These are phyloP conservation scores for Sminthopsis crassicaudata DNA, from an alignment of 2,113 vertebrate genomes.

Conservation along the genomic window DNA sequence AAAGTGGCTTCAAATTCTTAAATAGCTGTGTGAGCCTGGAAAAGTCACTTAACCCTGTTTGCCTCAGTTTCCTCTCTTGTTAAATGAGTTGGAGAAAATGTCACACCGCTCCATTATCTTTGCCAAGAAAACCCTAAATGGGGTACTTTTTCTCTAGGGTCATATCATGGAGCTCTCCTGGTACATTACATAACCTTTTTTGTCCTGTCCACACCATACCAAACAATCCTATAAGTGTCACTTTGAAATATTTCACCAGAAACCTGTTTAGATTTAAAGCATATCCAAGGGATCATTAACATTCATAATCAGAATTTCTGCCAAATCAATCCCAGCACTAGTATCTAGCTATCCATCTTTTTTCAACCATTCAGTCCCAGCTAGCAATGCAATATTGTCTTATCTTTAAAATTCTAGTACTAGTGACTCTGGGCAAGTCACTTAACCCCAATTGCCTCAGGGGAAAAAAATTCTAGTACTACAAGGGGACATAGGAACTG, in stretches of 20 bases:
- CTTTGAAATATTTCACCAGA: background rate
- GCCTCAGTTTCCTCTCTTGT: background rate
- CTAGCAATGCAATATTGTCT: background rate
- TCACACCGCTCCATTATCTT: background rate
- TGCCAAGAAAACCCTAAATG: too few species aligned
- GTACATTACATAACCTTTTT: background rate
- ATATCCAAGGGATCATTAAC: background rate
- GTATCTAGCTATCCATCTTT: background rate
- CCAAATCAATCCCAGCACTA: background rate
- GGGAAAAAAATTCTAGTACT: background rate
- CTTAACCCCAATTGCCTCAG: too few species aligned
- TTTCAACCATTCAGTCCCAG: background rate
- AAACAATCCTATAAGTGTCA: background rate
- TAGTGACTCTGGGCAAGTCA: too few species aligned
- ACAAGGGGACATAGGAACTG: background rate
- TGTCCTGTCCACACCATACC: background rate
- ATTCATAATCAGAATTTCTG: background rate
- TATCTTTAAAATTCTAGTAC: background rate
- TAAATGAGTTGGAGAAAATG: background rate
- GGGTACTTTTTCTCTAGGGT: background rate
- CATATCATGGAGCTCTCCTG: background rate
- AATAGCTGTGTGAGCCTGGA: background rate
- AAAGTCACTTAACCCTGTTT: background rate
- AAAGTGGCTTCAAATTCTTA: background rate
- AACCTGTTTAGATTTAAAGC: background rate